Base-by-base conservation (phyloP, 2,797 vertebrate genomes). In the Sardinella longiceps region DNA sequence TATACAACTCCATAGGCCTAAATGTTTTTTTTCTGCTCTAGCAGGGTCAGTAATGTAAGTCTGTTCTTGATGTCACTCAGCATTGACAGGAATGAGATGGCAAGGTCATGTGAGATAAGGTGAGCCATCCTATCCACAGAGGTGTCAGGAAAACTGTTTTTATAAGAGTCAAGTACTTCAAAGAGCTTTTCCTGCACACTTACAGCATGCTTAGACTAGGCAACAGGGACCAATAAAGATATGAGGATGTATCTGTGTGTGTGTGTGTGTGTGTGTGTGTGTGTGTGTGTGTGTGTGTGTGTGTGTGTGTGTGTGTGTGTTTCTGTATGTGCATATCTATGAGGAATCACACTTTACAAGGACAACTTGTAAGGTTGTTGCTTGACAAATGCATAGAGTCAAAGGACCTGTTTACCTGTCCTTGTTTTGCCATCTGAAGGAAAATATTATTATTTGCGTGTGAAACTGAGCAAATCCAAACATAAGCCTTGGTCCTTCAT, bases 341-440 rank as follows among this genome's bases (percentile, higher is more conserved):
- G 14, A 48, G 48, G 28, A 39, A 33, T 74, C 66, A 74, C 66
- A 74, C 66, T 39, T 33, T 80, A 81, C 84, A 85, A 83, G 83
- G 70, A 37, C 80, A 80, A 33, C 56, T 45, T 82, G 81, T 80
- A 66, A 87, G 81, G 81, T 83, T 56, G 46, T 82, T 84, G 37
- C 50, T 60, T 82, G 74, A 85, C 86, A 88, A 88, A 80, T 80
- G 45, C 81, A 80, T 66, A 37, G n/a, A 85, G 80, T 66, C 66
- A 37, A 85, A 88, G 82, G 88, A 86, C 48, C 48, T 80, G 58
- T 92, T 88, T 91, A 84, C 82, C 85, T 88, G 84, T 80, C 89
- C 91, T 91, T 88, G 87, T 87, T 83, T 70, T 66, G 53, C n/a
- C 18, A 14, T 39, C 1, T 33, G 51, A 43, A 80, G 56, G 50